These are phyloP conservation scores for Capromys pilorides DNA, from an alignment of 2,797 vertebrate species.

Conservation along the genomic window DNA sequence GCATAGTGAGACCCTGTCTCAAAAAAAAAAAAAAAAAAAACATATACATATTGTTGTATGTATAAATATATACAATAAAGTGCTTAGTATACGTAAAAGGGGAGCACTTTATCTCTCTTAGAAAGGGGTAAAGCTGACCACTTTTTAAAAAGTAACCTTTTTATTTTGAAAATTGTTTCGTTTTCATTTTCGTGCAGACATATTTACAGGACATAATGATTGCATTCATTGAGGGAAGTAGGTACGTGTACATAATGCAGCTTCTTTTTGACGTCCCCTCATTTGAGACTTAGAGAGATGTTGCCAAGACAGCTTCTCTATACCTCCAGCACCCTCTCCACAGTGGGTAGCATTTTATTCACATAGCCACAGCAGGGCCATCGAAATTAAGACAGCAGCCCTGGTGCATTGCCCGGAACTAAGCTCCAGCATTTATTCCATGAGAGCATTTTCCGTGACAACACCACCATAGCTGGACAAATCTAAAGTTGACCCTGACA, in stretches of 20 bases:
- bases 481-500: not conserved
- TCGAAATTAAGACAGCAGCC: not conserved
- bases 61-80: not conserved
- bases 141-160: not conserved
- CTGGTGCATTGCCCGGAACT: not conserved
- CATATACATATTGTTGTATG: too few species aligned
- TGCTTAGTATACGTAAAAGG: not conserved
- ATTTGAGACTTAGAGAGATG: not conserved
- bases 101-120: not conserved
- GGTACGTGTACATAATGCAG: not conserved
- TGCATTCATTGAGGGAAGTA: not conserved
- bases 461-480: not conserved
- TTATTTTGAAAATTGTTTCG: not conserved
- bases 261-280: not conserved
- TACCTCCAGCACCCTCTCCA: rapidly evolving
- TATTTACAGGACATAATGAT: not conserved
- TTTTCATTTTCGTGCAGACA: not conserved
- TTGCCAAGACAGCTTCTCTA: not conserved
- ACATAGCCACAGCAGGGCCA: rapidly evolving
- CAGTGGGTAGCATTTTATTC: not conserved
- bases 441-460: not conserved
- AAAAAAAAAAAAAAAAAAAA: too few species aligned
- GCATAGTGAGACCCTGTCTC: too few species aligned
- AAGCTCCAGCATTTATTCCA: not conserved
- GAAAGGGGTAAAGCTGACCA: not conserved